Evolutionary conservation across 2,888 invertebrate genomes (phyloP), one percentile per base, ranked within the genome.

Genomic region (Nemurella pictetii): DNA sequence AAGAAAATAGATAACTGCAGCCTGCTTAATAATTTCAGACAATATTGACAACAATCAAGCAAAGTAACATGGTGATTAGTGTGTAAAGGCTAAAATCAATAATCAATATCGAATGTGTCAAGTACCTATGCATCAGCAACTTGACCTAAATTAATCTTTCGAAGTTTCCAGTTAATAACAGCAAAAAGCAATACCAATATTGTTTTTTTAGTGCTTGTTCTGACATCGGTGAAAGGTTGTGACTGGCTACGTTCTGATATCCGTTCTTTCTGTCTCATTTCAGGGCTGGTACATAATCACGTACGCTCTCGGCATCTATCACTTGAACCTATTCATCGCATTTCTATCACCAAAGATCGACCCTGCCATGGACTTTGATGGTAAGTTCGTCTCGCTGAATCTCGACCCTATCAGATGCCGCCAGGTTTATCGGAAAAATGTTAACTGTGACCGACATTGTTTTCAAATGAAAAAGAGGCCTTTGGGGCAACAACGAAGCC

Each of bases 201-300:
- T n/a, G n/a, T n/a, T n/a, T n/a, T n/a, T n/a, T n/a, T n/a, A n/a
- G n/a, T n/a, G n/a, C n/a, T n/a, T n/a, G n/a, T n/a, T n/a, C n/a
- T n/a, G n/a, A n/a, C n/a, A n/a, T 85, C 78, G 82, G 81, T n/a
- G n/a, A n/a, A n/a, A n/a, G n/a, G n/a, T n/a, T n/a, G n/a, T n/a
- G n/a, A n/a, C n/a, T n/a, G n/a, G 87, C 86, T 84, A 84, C 84
- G 84, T 86, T 81, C 86, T 85, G 36, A 86, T 87, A 84, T 80
- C 86, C 85, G 80, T 84, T 84, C 85, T 82, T 87, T 20, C 36
- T 77, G n/a, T 86, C 84, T 86, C 87, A 87, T 93, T 94, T 87
- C 92, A 99, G 97, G 99, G 99, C 88, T 99, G 99, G 98, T 99
- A 99, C 91, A 99, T 99, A 89, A 95, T 99, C 86, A 98, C 99